Evolutionary conservation across 2,797 vertebrate genomes (phyloP).

Genomic region (Selene dorsalis): DNA sequence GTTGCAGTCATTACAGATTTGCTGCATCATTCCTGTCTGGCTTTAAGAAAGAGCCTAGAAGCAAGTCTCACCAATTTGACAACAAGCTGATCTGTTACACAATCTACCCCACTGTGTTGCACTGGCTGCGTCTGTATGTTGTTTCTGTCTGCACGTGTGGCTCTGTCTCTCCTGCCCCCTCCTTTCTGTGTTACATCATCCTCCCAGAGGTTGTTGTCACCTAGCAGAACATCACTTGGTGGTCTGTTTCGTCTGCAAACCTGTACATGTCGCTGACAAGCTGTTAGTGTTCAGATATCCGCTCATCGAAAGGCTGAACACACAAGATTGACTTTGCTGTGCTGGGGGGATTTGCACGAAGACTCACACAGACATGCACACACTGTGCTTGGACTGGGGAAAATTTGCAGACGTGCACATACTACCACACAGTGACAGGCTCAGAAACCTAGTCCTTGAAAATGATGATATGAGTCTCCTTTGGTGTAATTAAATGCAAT

Average conservation of each 20-base stretch:
- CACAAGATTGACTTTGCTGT: slow-evolving; percentile 39
- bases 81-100: slow-evolving; percentile 64
- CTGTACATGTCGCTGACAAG: slow-evolving; percentile 56
- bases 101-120: slow-evolving; percentile 42
- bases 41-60: slow-evolving; percentile 47
- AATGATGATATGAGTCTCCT: slow-evolving; percentile 34
- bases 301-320: slow-evolving; percentile 55
- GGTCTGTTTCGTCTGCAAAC: slow-evolving; percentile 56
- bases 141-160: slow-evolving; percentile 5
- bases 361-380: background rate
- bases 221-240: slow-evolving; percentile 43
- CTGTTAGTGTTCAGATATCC: slow-evolving; percentile 54
- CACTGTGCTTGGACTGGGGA: background rate
- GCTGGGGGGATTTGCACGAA: slow-evolving; percentile 11
- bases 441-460: slow-evolving; percentile 9
- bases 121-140: slow-evolving; percentile 13
- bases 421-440: background rate
- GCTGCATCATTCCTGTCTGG: slow-evolving; percentile 75
- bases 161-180: background rate
- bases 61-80: slow-evolving; percentile 48
- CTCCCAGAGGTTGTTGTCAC: slow-evolving; percentile 66
- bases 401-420: slow-evolving; percentile 5
- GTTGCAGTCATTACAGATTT: slow-evolving; percentile 72
- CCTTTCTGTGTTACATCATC: slow-evolving; percentile 46
- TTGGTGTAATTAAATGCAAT: slow-evolving; percentile 54